Conservation (phyloP, 2,113 vertebrate species). For the Syngnathus typhle region DNA sequence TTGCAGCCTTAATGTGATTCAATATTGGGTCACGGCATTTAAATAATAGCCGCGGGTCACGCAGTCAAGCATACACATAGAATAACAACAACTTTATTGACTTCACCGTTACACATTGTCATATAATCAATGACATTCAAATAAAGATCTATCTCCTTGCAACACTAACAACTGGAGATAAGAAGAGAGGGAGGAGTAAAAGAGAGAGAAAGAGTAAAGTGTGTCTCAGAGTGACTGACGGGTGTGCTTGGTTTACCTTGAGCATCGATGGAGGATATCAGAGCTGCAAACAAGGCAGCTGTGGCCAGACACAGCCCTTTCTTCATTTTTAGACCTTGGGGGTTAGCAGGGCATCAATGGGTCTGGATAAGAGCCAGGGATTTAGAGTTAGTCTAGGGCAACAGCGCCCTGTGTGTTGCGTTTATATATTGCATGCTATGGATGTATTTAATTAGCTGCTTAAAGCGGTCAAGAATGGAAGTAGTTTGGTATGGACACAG, state of each 20-base stretch:
- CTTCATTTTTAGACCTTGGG: slow-evolving; percentile 79
- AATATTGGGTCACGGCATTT: neutral
- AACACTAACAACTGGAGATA: slow-evolving; percentile 20
- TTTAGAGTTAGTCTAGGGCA: neutral
- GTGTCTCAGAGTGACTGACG: slow-evolving; percentile 19
- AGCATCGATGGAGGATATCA: slow-evolving; percentile 82
- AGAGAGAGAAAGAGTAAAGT: slow-evolving; percentile 22
- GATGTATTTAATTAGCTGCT: neutral
- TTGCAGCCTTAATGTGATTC: slow-evolving; percentile 17
- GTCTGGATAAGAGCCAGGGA: slow-evolving; percentile 67
- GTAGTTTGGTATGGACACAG: neutral
- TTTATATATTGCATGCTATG: neutral
- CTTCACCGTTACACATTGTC: slow-evolving; percentile 29
- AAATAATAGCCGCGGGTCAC: slow-evolving; percentile 26
- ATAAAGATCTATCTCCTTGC: slow-evolving; percentile 16
- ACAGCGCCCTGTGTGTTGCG: neutral
- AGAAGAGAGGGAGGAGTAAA: slow-evolving; percentile 24
- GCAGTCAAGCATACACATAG: slow-evolving; percentile 38
- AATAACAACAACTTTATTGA: slow-evolving; percentile 56
- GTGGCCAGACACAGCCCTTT: slow-evolving; percentile 77
- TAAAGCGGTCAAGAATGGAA: neutral
- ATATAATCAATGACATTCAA: slow-evolving; percentile 13
- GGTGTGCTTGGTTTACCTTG: slow-evolving; percentile 81
- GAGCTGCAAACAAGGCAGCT: slow-evolving; percentile 78
- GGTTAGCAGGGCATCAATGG: slow-evolving; percentile 87